Percentiles rank a stretch among this genome's conserved stretches.
Conservation (phyloP, 2,888 invertebrate species). For the Eudasyphora cyanicolor region DNA sequence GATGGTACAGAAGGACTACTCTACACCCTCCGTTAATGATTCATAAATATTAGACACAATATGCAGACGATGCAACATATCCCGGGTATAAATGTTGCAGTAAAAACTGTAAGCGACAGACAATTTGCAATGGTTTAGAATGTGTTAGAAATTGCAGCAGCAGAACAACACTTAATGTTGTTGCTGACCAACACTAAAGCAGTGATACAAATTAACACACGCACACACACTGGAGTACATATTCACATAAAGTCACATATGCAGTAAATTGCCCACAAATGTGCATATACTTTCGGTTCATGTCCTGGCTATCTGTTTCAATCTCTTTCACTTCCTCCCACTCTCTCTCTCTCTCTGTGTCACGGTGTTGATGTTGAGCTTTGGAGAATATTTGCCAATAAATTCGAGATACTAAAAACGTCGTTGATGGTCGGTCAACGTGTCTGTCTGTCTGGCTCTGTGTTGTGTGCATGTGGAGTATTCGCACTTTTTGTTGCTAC, state of each 20-base stretch:
- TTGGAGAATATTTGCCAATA: background rate
- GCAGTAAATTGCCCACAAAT: background rate
- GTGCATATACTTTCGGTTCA: too few species aligned
- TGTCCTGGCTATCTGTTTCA: too few species aligned
- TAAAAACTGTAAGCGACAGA: slow-evolving; percentile 42
- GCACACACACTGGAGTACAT: background rate
- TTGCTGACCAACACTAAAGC: too few species aligned
- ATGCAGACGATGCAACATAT: slow-evolving; percentile 30
- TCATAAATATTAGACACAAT: slow-evolving; percentile 55
- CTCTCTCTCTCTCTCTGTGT: background rate
- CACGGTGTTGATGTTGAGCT: background rate
- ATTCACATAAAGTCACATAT: background rate
- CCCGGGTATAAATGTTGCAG: background rate
- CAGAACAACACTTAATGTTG: slow-evolving; percentile 39
- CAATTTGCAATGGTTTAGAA: slow-evolving; percentile 28
- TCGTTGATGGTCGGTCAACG: slow-evolving; percentile 46
- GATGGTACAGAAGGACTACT: background rate
- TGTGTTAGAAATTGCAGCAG: slow-evolving; percentile 52
- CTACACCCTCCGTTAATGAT: slow-evolving; percentile 27
- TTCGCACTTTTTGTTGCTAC: slow-evolving; percentile 10
- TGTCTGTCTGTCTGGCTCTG: too few species aligned
- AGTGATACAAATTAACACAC: slow-evolving; percentile 33
- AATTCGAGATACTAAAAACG: slow-evolving; percentile 38
- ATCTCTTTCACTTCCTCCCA: background rate
- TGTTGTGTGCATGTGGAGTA: slow-evolving; percentile 8